Evolutionary conservation across 2,113 vertebrate species (phyloP).

Genomic region (Coryphaenoides rupestris): DNA sequence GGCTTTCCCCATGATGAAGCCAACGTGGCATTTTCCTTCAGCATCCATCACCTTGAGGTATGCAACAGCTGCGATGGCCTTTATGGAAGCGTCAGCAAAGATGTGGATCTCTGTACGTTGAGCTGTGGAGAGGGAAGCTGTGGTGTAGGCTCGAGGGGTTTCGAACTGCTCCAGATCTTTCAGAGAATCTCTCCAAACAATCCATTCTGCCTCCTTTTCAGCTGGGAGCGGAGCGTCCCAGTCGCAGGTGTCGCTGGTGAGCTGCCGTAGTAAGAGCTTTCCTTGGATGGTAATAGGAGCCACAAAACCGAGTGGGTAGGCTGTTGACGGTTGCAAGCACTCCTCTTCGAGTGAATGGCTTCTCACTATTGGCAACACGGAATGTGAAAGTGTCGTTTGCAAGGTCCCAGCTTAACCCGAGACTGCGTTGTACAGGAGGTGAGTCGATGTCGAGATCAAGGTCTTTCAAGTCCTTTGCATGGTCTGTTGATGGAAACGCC

Average conservation of each 20-base stretch:
- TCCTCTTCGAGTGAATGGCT: not conserved
- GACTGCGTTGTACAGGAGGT: not conserved
- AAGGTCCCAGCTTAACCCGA: not conserved
- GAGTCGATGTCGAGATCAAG: too few relatives aligned
- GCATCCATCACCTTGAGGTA: conserved; percentile 3
- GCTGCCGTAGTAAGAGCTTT: not conserved
- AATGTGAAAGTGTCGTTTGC: not conserved
- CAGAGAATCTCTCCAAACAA: not conserved
- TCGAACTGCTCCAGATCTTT: not conserved
- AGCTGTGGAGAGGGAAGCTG: not conserved
- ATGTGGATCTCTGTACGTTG: not conserved
- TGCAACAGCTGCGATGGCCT: conserved; percentile 2
- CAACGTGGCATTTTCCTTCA: not conserved
- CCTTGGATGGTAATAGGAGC: not conserved
- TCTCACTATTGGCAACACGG: not conserved
- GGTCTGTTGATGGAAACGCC: conserved; percentile 3
- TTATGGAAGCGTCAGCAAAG: not conserved
- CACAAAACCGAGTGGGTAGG: not conserved
- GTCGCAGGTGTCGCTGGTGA: not conserved
- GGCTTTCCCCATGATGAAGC: conserved; percentile 8
- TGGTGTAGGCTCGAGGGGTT: not conserved
- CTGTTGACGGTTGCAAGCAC: not conserved
- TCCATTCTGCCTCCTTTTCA: not conserved
- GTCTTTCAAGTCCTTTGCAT: not conserved
- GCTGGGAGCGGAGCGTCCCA: not conserved